Evolutionary conservation across 2,888 invertebrate species (phyloP), one percentile per base, ranked within the genome.

Genomic region (Cactoblastis cactorum): DNA sequence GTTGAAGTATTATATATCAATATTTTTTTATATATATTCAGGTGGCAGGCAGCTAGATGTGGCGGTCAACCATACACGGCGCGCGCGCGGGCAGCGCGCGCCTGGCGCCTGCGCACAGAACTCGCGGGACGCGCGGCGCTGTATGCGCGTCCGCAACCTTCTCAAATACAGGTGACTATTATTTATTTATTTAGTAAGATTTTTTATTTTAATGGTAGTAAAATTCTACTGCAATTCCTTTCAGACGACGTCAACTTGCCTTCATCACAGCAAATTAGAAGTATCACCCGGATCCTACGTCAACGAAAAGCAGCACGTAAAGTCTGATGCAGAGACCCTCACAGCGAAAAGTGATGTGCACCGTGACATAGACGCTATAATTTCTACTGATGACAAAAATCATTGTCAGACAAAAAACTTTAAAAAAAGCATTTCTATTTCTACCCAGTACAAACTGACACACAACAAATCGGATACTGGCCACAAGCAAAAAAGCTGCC

Each of bases 201-300:
- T 22, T 22, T 22, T 5, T 5, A 4, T 5, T 4, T 22, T 4
- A 22, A 3, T 22, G 22, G 5, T 3, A 22, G 22, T 22, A 22
- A 5, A 35, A 35, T 14, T 35, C 3, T 15, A 12, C 8, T 35
- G 4, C 3, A 3, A 3, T 19, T n/a, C 38, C 14, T 74, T 74
- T 4, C 80, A 89, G 88, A 62, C 71, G 45, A 82, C 80, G 38
- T 84, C 86, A 5, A 89, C 89, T 0, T 88, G 89, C 53, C 76
- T 89, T 3, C 85, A 89, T 54, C 87, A 89, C 72, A 87, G 85
- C 57, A 80, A 88, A 32, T 64, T 89, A 5, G 88, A 88, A 56
- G 74, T 88, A n/a, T 63, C 79, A 3, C 54, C 75, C 14, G 67
- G 72, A 6, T 48, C 65, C 1, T 71, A 72, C 59, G 60, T 63